phyloP scores from a whole-genome alignment of 1,140 invertebrate species.

The Meteorus sp. region DNA sequence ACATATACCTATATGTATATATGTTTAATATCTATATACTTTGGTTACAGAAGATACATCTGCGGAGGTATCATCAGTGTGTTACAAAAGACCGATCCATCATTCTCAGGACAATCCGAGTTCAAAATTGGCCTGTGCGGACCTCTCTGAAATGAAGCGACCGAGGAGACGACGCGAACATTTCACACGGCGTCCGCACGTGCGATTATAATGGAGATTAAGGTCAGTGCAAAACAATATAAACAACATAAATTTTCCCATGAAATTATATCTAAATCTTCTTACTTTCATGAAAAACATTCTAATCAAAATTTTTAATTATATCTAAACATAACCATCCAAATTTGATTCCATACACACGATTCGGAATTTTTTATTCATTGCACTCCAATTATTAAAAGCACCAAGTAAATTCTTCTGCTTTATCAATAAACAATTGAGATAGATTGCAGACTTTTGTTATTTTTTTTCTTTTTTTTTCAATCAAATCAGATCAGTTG shows the following conservation, averaged over 20 bases:
- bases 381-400: no score
- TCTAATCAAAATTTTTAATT: not conserved
- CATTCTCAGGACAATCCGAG: conserved; percentile 44
- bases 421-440: no score
- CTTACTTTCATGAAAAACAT: not conserved
- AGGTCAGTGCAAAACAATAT: conserved; percentile 29
- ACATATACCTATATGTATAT: no score
- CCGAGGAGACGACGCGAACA: conserved; percentile 11
- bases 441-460: no score
- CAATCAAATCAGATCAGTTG: no score
- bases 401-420: no score
- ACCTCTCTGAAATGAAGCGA: conserved; percentile 16
- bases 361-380: no score
- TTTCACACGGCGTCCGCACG: conserved; percentile 23
- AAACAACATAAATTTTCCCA: conserved; percentile 35
- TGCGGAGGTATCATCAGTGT: conserved; percentile 48
- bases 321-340: no score
- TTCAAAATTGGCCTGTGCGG: conserved; percentile 41
- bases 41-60: conserved; percentile 43
- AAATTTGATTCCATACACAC: no score
- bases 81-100: conserved; percentile 50
- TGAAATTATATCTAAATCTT: not conserved
- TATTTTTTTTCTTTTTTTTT: no score
- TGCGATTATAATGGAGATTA: conserved; percentile 49
- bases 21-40: conserved; percentile 11